These are phyloP conservation scores for Embiotoca jacksoni DNA, from an alignment of 2,113 vertebrate genomes.

Conservation along the genomic window DNA sequence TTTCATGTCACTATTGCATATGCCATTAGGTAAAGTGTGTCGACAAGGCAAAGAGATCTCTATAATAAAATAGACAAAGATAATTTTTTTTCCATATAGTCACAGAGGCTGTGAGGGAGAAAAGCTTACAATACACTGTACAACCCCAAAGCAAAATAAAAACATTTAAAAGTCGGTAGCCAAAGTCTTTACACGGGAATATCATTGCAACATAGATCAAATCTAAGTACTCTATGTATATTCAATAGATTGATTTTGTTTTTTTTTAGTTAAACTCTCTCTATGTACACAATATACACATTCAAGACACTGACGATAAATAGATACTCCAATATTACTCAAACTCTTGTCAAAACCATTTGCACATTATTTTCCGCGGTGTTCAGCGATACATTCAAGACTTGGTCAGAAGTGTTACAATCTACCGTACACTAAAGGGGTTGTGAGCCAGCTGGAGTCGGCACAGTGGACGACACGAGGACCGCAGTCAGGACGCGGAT, in stretches of 20 bases:
- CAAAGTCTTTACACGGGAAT: conserved; percentile 73
- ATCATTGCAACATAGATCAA: conserved; percentile 67
- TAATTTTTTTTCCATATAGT: conserved; percentile 46
- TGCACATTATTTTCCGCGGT: conserved; percentile 20
- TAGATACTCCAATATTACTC: conserved; percentile 59
- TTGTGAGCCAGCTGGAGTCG: conserved; percentile 37
- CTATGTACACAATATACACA: conserved; percentile 78
- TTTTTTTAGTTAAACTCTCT: conserved; percentile 70
- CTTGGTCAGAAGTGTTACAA: conserved; percentile 81
- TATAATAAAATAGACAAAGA: conserved; percentile 76
- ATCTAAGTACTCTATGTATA: conserved; percentile 68
- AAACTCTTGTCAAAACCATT: conserved; percentile 41
- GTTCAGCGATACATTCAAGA: conserved; percentile 89
- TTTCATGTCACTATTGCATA: conserved; percentile 93
- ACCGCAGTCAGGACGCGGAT: conserved; percentile 8
- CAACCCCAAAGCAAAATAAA: conserved; percentile 55
- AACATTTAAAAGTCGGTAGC: conserved; percentile 68
- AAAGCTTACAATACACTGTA: conserved; percentile 67
- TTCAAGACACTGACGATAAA: conserved; percentile 74
- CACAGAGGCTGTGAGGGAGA: conserved; percentile 58
- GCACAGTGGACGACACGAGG: conserved; percentile 19
- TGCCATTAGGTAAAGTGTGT: conserved; percentile 90
- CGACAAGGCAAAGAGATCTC: conserved; percentile 81
- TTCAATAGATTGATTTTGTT: conserved; percentile 42
- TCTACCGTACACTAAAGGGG: conserved; percentile 73